Conservation (phyloP, 2,113 vertebrate genomes). For the Prolemur simus region DNA sequence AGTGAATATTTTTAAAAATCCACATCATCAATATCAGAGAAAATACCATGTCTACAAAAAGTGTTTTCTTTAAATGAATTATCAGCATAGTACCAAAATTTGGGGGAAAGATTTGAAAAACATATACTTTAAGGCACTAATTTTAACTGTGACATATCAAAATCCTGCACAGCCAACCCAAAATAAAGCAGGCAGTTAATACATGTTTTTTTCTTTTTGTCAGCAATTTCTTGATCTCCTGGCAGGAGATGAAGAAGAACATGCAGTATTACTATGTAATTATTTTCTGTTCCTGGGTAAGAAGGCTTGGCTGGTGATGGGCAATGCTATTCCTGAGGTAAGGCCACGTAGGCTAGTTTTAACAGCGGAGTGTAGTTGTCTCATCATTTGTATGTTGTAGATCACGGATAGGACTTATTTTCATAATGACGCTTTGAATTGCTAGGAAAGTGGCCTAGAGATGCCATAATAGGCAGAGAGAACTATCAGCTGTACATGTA, state of each 20-base stretch:
- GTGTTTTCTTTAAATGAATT: neutral
- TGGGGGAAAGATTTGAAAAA: neutral
- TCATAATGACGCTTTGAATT: neutral
- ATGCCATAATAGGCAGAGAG: neutral
- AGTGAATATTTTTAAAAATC: neutral
- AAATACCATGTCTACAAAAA: neutral
- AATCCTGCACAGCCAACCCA: neutral
- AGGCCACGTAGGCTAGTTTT: neutral
- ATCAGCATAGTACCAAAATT: neutral
- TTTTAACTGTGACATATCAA: neutral
- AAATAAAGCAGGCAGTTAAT: neutral
- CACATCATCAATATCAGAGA: neutral
- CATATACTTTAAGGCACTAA: neutral
- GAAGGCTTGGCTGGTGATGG: slow-evolving; percentile 94
- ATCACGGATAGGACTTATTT: neutral
- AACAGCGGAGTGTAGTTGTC: neutral
- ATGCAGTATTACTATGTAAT: slow-evolving; percentile 94
- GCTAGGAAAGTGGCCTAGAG: neutral
- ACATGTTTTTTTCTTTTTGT: neutral
- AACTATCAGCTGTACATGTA: neutral
- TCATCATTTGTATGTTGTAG: neutral
- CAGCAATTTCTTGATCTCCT: slow-evolving; percentile 98
- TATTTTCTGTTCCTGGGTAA: slow-evolving; percentile 96
- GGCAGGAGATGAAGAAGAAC: slow-evolving; percentile 97
- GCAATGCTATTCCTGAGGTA: slow-evolving; percentile 96